A percentile compares a stretch with the other conserved stretches of the same genome.
These are phyloP conservation scores for Sinosuthora webbiana DNA, from an alignment of 2,113 vertebrate genomes.

Conservation along the genomic window DNA sequence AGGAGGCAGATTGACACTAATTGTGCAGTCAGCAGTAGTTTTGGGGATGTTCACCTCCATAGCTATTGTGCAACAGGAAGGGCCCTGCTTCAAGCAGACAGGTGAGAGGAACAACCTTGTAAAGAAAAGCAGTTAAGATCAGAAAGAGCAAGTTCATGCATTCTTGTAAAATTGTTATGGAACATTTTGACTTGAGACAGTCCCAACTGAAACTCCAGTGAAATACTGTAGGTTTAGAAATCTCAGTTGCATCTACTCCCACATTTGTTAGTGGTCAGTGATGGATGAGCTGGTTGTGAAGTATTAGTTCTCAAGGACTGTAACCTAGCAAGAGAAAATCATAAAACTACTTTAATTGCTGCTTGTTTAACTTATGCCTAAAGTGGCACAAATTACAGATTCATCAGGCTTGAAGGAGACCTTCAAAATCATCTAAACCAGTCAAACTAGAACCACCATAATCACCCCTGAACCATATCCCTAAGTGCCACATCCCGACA, in stretches of 20 bases:
- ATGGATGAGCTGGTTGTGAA: not conserved
- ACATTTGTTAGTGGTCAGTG: not conserved
- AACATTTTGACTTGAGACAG: not conserved
- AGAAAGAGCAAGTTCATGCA: not conserved
- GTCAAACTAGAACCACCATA: not conserved
- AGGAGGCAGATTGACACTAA: not conserved
- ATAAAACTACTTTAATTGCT: not conserved
- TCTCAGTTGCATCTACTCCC: not conserved
- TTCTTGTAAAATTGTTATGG: not conserved
- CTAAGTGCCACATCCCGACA: not conserved
- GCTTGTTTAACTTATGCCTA: not conserved
- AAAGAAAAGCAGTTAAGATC: not conserved
- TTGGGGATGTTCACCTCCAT: not conserved
- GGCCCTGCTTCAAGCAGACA: not conserved
- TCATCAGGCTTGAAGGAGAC: not conserved
- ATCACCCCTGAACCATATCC: not conserved
- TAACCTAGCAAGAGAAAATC: not conserved
- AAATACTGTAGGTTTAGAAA: not conserved
- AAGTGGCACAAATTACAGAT: not conserved
- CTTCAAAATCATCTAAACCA: not conserved
- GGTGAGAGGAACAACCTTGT: not conserved
- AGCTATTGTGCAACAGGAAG: not conserved
- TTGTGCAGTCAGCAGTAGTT: not conserved
- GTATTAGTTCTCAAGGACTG: not conserved
- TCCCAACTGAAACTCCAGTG: not conserved